Evolutionary conservation across 2,888 invertebrate species (phyloP).

Genomic region (Aproaerema taeniolella): DNA sequence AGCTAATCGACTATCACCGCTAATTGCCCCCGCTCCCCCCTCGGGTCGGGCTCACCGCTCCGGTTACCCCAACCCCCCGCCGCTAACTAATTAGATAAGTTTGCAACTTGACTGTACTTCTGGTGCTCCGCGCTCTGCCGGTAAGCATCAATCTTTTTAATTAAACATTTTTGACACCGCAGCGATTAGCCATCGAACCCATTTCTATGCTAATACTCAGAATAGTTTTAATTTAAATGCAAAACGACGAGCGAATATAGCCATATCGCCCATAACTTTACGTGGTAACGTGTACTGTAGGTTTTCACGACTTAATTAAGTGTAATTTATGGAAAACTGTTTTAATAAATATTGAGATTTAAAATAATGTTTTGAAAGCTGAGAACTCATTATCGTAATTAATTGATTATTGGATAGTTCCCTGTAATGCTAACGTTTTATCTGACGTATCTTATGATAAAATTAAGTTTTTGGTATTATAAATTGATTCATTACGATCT

Average conservation of each 20-base stretch:
- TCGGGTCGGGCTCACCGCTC: slow-evolving; percentile 11
- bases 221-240: slow-evolving; percentile 41
- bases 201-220: slow-evolving; percentile 60
- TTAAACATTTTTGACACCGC: slow-evolving; percentile 76
- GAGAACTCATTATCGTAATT: slow-evolving; percentile 9
- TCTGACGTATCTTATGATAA: too few species aligned
- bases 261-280: slow-evolving; percentile 3
- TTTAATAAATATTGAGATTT: slow-evolving; percentile 5
- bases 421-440: slow-evolving; percentile 1
- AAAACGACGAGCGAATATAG: slow-evolving; percentile 11
- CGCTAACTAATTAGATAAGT: slow-evolving; percentile 76
- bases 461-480: too few species aligned
- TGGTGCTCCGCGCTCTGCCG: slow-evolving; percentile 56
- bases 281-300: slow-evolving; percentile 7
- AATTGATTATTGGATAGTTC: slow-evolving; percentile 9
- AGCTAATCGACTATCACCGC: slow-evolving; percentile 78
- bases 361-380: not conserved
- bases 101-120: slow-evolving; percentile 75
- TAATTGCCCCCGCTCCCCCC: slow-evolving; percentile 59
- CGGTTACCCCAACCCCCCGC: slow-evolving; percentile 25
- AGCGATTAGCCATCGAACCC: slow-evolving; percentile 69
- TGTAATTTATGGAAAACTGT: slow-evolving; percentile 7
- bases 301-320: slow-evolving; percentile 11
- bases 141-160: slow-evolving; percentile 77
- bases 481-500: too few species aligned